Base-by-base conservation (phyloP, 2,113 vertebrate species). In the Erythrolamprus reginae region DNA sequence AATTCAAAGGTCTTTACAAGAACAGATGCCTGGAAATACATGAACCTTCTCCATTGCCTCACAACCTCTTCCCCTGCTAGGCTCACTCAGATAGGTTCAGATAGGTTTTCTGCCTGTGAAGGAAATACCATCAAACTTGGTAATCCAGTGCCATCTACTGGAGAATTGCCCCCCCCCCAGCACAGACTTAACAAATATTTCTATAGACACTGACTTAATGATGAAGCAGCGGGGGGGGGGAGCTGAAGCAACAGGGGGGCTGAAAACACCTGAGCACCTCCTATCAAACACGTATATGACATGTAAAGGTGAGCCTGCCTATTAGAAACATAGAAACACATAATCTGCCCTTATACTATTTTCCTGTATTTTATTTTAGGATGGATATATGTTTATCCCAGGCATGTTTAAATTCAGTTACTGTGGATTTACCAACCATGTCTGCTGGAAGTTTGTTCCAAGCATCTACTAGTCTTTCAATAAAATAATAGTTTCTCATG, bases 131-230 rank as follows among this genome's bases (percentile, higher is more conserved):
- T 12, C 42, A 89, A 89, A 89, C 45, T 47, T 84, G 56, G 53
- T 61, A 89, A 33, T 82, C 53, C 91, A 92, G 91, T 56, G 55
- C 91, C 91, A 90, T 28, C 89, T 90, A 65, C 89, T 92, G 77
- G 89, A 53, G 53, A 91, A 77, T 77, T 0, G 33, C 33, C 33
- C 24, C 53, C 10, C 24, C 42, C n/a, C 24, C 4, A n/a, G 28
- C 24, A 53, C 24, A 82, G 10, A 47, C 4, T 9, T 6, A 84
- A 84, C 47, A 82, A 87, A 28, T n/a, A 10, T n/a, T 87, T 56
- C 42, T 55, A 15, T 6, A 9, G n/a, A 0, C 28, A 48, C 55
- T 3, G 5, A 24, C 10, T 38, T 42, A 38, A 70, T 52, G 24
- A 33, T 2, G 56, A 56, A 91, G 70, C 53, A 87, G 42, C n/a